A percentile compares a stretch with the other conserved stretches of the same genome.
Conservation (phyloP, 2,797 vertebrate species). For the Schizopygopsis malacanthus region DNA sequence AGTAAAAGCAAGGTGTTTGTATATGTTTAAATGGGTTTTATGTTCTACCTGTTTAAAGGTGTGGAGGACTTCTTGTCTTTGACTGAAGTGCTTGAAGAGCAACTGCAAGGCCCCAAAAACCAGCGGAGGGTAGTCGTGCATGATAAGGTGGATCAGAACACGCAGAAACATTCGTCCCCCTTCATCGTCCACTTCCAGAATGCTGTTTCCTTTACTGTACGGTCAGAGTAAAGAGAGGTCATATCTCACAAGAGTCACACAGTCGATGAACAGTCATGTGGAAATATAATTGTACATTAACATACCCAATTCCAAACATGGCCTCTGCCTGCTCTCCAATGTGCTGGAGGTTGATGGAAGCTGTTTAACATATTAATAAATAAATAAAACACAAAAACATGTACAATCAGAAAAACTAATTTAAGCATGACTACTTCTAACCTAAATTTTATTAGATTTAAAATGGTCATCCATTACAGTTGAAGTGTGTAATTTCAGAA, state of each 20-base stretch:
- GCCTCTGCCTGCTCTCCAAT: constrained; percentile 96
- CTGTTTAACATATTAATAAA: constrained; percentile 64
- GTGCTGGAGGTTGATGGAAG: constrained; percentile 89
- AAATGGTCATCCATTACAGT: neutral
- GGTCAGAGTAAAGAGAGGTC: neutral
- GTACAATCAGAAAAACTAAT: neutral
- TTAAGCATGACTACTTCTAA: neutral
- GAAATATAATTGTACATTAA: neutral
- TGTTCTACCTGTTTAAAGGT: constrained; percentile 93
- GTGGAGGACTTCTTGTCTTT: constrained; percentile 94
- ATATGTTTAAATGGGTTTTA: neutral
- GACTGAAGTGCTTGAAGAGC: constrained; percentile 98
- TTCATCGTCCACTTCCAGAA: constrained; percentile 96
- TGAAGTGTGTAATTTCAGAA: constrained; percentile 18
- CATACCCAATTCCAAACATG: constrained; percentile 97
- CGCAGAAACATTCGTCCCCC: constrained; percentile 94
- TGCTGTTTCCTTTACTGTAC: constrained; percentile 90
- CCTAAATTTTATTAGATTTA: constrained; percentile 1
- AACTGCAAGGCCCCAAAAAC: constrained; percentile 94
- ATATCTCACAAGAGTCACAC: neutral
- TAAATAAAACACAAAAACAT: neutral
- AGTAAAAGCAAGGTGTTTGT: constrained; percentile 3
- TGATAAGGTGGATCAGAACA: constrained; percentile 92
- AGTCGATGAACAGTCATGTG: neutral
- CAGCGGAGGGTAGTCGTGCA: constrained; percentile 93